Evolutionary conservation across 2,888 invertebrate species (phyloP).

Genomic region (Acanthosepion pharaonis): DNA sequence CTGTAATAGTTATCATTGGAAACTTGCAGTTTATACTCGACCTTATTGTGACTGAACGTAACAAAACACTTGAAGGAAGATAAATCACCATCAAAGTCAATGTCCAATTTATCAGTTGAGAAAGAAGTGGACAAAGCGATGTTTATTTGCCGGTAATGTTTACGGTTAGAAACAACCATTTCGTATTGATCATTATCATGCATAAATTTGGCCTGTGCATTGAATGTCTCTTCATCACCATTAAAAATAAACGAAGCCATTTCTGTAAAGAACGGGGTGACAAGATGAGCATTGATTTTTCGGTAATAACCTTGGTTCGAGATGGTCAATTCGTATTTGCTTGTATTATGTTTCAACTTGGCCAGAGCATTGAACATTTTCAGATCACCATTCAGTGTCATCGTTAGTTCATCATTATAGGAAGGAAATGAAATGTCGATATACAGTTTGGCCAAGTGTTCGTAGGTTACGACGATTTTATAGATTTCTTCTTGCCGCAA

Average conservation of each 20-base stretch:
- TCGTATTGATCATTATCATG: neutral
- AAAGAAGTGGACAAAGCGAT: neutral
- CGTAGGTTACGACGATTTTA: neutral
- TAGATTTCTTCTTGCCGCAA: neutral
- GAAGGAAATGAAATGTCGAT: neutral
- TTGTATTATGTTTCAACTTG: neutral
- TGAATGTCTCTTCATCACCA: neutral
- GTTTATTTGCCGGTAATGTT: neutral
- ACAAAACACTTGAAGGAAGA: neutral
- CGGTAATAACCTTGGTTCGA: slow-evolving; percentile 48
- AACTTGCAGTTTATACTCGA: neutral
- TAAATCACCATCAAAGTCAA: neutral
- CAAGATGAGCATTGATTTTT: slow-evolving; percentile 51
- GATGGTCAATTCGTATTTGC: neutral
- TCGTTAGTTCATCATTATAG: neutral
- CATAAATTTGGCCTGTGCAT: neutral
- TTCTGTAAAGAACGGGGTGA: slow-evolving; percentile 35
- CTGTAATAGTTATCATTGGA: neutral
- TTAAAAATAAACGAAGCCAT: neutral
- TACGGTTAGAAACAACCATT: neutral
- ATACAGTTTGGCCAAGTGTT: neutral
- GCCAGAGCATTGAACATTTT: slow-evolving; percentile 43
- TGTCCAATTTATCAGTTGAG: neutral
- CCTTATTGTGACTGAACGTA: neutral
- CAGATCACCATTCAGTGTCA: slow-evolving; percentile 49